Evolutionary conservation across 2,888 invertebrate genomes (phyloP), one percentile per base, ranked within the genome.

Genomic region (Aphelenchoides bicaudatus): DNA sequence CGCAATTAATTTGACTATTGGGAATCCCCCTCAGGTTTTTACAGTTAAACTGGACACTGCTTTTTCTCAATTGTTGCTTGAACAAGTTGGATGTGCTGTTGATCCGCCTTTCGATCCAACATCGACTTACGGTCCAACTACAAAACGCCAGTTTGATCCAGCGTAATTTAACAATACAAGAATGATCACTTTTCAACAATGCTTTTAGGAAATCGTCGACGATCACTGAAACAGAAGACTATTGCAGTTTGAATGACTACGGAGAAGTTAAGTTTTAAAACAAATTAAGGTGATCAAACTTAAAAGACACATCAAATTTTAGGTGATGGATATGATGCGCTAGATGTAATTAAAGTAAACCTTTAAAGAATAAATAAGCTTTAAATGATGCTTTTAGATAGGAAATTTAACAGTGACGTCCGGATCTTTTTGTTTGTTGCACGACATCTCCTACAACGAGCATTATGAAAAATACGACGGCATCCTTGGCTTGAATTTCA

Each of bases 131-230:
- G 10, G 10, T 10, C 34, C 34, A 10, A n/a, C n/a, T n/a, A n/a
- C 10, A 10, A 34, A 34, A n/a, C 34, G 34, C 10, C 34, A 34
- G 34, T 34, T 34, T 34, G 34, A 34, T 34, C 34, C 34, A 34
- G n/a, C 10, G 34, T 34, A 34, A 10, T n/a, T n/a, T n/a, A n/a
- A n/a, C n/a, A n/a, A n/a, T n/a, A 34, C 34, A 10, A n/a, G 34
- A 34, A 10, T 34, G 34, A 10, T 34, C 34, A 10, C 34, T n/a
- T 34, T 34, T 34, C 34, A 10, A 10, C 10, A 34, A 10, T 10
- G 34, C 34, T 34, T 34, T 34, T 34, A 34, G 34, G 10, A n/a
- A 34, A 34, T 34, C 34, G 34, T 34, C 34, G 10, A 34, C 34
- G 10, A 10, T 34, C 34, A 10, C 34, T 10, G 10, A 34, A 34